Evolutionary conservation across 2,113 vertebrate genomes (phyloP).

Genomic region (Passer domesticus): DNA sequence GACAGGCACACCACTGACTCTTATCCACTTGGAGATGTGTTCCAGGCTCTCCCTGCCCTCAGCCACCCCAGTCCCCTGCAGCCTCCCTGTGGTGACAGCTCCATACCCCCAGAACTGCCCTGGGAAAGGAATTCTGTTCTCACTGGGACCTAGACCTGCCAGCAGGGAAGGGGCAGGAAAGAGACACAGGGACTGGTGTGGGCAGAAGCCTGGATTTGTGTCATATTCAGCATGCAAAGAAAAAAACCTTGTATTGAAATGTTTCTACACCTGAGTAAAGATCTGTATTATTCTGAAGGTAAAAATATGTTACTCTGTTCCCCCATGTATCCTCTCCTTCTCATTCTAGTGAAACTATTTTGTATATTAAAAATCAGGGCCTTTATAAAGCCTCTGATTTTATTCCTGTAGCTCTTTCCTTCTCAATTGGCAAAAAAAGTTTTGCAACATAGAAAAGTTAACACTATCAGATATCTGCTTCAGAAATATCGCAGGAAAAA

Average conservation of each 20-base stretch:
- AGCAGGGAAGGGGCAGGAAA: neutral
- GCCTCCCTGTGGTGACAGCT: rapidly evolving
- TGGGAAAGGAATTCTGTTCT: neutral
- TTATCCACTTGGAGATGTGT: neutral
- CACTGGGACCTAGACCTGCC: rapidly evolving
- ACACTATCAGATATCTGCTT: neutral
- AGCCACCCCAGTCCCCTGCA: rapidly evolving
- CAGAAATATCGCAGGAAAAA: neutral
- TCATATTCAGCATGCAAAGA: neutral
- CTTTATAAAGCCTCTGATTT: neutral
- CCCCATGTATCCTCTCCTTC: neutral
- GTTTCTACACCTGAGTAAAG: neutral
- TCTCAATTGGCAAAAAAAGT: neutral
- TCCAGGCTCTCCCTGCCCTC: neutral
- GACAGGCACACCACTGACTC: neutral
- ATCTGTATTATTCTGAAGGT: neutral
- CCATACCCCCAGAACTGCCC: rapidly evolving
- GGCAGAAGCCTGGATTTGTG: neutral
- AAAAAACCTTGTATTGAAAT: neutral
- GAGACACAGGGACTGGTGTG: no score
- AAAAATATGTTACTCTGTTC: neutral
- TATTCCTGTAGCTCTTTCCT: neutral
- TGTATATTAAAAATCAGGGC: neutral
- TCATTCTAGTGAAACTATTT: neutral
- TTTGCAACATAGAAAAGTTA: neutral